These are phyloP conservation scores for Diplolepis rosae DNA, from an alignment of 2,888 invertebrate species.

Conservation along the genomic window DNA sequence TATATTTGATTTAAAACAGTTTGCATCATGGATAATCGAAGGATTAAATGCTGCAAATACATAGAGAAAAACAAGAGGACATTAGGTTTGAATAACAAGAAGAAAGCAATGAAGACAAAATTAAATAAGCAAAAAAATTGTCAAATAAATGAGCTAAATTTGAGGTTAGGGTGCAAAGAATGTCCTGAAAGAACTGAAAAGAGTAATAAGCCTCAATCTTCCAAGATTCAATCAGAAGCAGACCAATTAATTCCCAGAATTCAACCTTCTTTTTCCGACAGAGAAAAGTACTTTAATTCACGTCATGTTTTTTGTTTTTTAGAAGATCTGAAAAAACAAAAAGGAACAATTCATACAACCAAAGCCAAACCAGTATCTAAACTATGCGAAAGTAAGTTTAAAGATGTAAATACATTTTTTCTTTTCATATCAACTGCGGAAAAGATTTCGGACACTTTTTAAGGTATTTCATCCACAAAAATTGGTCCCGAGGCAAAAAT, in stretches of 20 bases:
- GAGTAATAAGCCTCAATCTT: neutral
- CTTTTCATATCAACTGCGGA: too few relatives aligned
- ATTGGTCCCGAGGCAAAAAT: slow-evolving; percentile 9
- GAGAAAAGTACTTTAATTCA: slow-evolving; percentile 35
- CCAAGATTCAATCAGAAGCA: neutral
- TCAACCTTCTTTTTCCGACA: slow-evolving; percentile 36
- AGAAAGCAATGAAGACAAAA: neutral
- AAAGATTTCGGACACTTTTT: too few relatives aligned
- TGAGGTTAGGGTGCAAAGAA: neutral
- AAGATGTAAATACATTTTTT: neutral
- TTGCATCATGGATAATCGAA: neutral
- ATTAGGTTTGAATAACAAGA: neutral
- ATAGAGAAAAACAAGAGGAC: neutral
- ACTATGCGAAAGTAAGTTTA: neutral
- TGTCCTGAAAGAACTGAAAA: slow-evolving; percentile 28
- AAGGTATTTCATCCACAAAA: too few relatives aligned
- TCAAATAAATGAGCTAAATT: neutral
- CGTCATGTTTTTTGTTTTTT: slow-evolving; percentile 33
- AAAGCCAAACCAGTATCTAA: neutral
- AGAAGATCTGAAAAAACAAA: slow-evolving; percentile 1
- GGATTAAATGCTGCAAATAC: neutral
- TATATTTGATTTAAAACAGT: neutral
- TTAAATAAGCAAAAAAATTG: neutral
- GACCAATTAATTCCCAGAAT: slow-evolving; percentile 36
- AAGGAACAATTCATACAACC: slow-evolving; percentile 8